Percentiles rank a stretch among this genome's conserved stretches.
Conservation (phyloP, 1,140 invertebrate species). For the Ylistrum balloti region DNA sequence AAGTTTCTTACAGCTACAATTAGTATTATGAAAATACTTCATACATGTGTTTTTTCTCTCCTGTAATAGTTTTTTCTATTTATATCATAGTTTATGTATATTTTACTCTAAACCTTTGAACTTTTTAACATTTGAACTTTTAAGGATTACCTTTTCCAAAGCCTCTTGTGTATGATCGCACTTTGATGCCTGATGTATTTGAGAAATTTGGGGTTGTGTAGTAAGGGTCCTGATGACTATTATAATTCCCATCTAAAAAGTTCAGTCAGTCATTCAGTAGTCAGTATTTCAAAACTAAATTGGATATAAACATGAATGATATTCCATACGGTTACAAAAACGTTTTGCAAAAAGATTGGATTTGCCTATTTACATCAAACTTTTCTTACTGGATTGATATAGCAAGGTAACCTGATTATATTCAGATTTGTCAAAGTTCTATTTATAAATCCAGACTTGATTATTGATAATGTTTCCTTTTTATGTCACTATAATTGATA, state of each 20-base stretch:
- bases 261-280: neutral
- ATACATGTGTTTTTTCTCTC: neutral
- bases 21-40: neutral
- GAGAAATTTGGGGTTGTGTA: neutral
- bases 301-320: too few relatives aligned
- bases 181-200: neutral
- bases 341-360: too few relatives aligned
- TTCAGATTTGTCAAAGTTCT: too few relatives aligned
- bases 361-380: too few relatives aligned
- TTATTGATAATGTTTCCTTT: too few relatives aligned
- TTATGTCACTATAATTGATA: too few relatives aligned
- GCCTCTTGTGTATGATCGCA: neutral
- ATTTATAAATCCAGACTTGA: too few relatives aligned
- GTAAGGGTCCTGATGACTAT: neutral
- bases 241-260: neutral
- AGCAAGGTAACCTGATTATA: too few relatives aligned
- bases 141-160: too few relatives aligned
- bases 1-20: constrained; percentile 6
- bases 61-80: neutral
- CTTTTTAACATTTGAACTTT: neutral
- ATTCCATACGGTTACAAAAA: too few relatives aligned
- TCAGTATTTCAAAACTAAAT: too few relatives aligned
- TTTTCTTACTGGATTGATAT: too few relatives aligned
- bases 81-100: neutral
- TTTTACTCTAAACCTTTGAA: neutral